A percentile compares a stretch with the other conserved stretches of the same genome.
These are phyloP conservation scores for Gila orcuttii DNA, from an alignment of 2,113 vertebrate species.

Conservation along the genomic window DNA sequence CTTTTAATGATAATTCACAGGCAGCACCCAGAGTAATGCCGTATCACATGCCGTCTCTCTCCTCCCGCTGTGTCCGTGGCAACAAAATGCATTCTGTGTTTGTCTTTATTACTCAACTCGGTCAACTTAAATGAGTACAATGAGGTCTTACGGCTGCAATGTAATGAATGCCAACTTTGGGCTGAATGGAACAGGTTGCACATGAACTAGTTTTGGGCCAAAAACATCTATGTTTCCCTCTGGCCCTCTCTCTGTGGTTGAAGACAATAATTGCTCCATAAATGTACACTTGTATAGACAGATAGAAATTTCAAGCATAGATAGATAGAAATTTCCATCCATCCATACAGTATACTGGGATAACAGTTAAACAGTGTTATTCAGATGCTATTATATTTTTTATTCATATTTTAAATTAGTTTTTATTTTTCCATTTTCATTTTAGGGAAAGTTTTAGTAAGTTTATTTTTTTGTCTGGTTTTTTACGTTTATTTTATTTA, in stretches of 20 bases:
- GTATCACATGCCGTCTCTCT: not conserved
- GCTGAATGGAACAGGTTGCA: constrained; percentile 43
- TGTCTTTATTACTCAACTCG: constrained; percentile 19
- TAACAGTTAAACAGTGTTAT: too few species aligned
- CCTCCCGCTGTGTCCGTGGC: not conserved
- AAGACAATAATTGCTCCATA: not conserved
- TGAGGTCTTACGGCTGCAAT: constrained; percentile 20
- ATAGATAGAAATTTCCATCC: too few species aligned
- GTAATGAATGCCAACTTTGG: constrained; percentile 38
- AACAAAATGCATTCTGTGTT: not conserved
- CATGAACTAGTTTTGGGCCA: constrained; percentile 37
- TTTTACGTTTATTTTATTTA: too few species aligned
- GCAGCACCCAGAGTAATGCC: not conserved
- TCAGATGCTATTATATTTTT: too few species aligned
- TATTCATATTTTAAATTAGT: too few species aligned
- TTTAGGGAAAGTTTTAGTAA: too few species aligned
- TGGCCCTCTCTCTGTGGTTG: not conserved
- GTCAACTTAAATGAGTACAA: constrained; percentile 13
- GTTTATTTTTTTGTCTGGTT: too few species aligned
- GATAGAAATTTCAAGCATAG: too few species aligned
- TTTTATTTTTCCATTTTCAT: too few species aligned
- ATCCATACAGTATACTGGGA: too few species aligned
- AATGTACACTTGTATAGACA: not conserved
- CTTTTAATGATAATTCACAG: not conserved
- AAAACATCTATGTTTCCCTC: not conserved